Conservation (phyloP, 2,888 invertebrate genomes). For the Chymomyza procnemis region DNA sequence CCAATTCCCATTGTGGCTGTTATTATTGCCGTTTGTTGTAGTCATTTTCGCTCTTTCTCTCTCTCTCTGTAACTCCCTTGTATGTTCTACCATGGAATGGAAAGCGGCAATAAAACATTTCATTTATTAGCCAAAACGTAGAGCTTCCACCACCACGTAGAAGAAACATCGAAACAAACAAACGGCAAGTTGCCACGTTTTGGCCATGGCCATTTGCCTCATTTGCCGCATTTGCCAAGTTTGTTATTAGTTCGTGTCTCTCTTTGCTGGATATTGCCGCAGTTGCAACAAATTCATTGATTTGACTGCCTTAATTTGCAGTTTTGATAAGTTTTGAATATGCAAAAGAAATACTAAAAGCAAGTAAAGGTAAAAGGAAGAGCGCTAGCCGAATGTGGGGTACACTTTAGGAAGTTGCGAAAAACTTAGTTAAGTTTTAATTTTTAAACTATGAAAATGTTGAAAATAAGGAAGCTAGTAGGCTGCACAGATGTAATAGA, state of each 20-base stretch:
- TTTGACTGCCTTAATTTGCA: conserved; percentile 7
- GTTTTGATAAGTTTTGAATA: neutral
- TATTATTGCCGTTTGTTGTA: conserved; percentile 26
- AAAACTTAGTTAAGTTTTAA: too few species aligned
- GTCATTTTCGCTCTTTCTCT: conserved; percentile 25
- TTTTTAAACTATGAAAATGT: too few species aligned
- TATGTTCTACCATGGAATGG: neutral
- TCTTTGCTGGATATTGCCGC: neutral
- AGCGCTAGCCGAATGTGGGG: too few species aligned
- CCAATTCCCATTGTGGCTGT: conserved; percentile 18
- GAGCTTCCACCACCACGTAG: conserved; percentile 12
- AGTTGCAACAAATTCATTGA: conserved; percentile 1
- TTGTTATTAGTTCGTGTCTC: neutral
- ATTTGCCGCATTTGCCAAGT: neutral
- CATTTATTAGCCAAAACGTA: conserved; percentile 44
- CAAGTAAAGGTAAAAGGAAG: too few species aligned
- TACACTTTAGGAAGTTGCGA: too few species aligned
- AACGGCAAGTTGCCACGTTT: neutral
- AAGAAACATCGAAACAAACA: neutral
- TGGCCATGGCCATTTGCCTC: neutral
- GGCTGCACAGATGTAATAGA: too few species aligned
- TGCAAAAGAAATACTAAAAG: neutral
- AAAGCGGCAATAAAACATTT: conserved; percentile 65
- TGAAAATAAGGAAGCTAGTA: too few species aligned
- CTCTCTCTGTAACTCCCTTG: too few species aligned